A percentile compares a stretch with the other conserved stretches of the same genome.
Conservation (phyloP, 2,797 vertebrate genomes). For the Rhinoraja longicauda region DNA sequence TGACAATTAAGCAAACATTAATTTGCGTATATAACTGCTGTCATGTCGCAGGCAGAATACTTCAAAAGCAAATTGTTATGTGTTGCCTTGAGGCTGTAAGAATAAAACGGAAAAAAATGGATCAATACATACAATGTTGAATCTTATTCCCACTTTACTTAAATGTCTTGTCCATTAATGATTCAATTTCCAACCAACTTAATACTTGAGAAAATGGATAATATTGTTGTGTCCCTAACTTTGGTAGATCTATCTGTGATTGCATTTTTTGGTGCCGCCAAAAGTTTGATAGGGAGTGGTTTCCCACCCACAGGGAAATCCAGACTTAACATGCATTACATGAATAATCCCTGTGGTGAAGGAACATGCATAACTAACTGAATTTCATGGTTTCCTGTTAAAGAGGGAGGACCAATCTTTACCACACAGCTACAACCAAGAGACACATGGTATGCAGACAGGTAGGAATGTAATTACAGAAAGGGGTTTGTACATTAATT, state of each 20-base stretch:
- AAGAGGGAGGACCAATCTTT: background rate
- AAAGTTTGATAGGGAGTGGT: background rate
- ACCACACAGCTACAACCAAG: background rate
- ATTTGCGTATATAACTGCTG: constrained; percentile 10
- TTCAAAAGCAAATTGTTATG: background rate
- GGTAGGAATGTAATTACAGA: background rate
- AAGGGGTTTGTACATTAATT: background rate
- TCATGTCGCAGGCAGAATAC: background rate
- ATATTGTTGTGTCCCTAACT: background rate
- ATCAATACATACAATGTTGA: background rate
- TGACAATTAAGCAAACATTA: background rate
- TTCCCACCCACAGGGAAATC: background rate
- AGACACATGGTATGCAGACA: background rate
- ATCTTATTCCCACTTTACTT: background rate
- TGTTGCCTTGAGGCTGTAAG: background rate
- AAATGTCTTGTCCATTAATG: background rate
- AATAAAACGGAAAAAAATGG: background rate
- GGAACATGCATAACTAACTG: too few species aligned
- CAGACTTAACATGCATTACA: background rate
- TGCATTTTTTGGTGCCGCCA: background rate
- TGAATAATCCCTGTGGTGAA: background rate
- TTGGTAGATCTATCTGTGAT: too few species aligned
- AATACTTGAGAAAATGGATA: background rate
- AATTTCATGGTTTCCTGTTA: background rate
- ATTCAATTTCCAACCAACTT: background rate